Evolutionary conservation across 2,888 invertebrate species (phyloP), one percentile per base, ranked within the genome.

Genomic region (Drosophila bunnanda): DNA sequence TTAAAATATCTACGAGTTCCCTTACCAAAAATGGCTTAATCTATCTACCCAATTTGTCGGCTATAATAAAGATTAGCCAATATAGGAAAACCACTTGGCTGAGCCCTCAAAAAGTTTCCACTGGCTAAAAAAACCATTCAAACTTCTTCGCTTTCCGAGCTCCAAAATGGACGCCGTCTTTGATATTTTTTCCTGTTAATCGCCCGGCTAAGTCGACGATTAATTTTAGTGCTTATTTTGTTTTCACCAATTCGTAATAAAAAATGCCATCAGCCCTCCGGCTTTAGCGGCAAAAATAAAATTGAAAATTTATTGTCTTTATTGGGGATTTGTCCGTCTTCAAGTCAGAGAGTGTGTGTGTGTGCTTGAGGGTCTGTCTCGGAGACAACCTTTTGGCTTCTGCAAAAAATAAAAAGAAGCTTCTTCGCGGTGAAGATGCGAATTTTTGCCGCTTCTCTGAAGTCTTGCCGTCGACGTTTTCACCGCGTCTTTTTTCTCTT

Each of bases 161-260:
- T 50, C n/a, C 65, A 85, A 82, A 80, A 80, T 83, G 79, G 69
- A 62, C 60, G 84, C 82, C 64, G 68, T 75, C 68, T 71, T 57
- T 67, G 67, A 67, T 67, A 67, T 67, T 56, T 56, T 56, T 53
- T 48, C 70, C 20, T 17, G 34, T 46, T 67, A 67, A 67, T 67
- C 67, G 67, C 30, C 64, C 77, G 56, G 85, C 82, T 89, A 84
- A 83, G 89, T 79, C 79, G 77, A 58, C 89, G 87, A 83, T 83
- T 89, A 83, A 89, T 89, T 83, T 83, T 70, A 83, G 64, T 77
- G 83, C 83, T 89, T 89, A 87, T 86, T 82, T 82, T 82, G 82
- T 82, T 82, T 82, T 76, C 88, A 82, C 59, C 73, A 66, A 61
- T 69, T 59, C 88, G 73, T 61, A 78, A 77, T 77, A 68, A 82